Percentiles rank a stretch among this genome's conserved stretches.
phyloP scores from a whole-genome alignment of 2,888 invertebrate genomes.

The Dexiosoma caninum region DNA sequence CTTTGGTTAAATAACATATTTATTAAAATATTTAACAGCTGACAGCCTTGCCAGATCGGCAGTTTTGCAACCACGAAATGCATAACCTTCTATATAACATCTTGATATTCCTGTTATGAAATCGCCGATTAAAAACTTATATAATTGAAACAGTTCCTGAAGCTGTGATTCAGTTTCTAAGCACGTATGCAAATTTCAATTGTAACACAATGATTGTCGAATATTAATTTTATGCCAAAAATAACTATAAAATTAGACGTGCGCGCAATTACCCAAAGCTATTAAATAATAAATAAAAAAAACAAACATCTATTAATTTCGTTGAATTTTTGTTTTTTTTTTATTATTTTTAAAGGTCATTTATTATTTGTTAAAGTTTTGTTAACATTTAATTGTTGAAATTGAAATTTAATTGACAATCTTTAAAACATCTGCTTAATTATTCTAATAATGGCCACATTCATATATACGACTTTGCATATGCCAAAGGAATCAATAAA shows the following conservation, averaged over 20 bases:
- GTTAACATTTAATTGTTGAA: conserved; percentile 64
- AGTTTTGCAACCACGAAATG: too few relatives aligned
- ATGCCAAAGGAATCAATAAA: conserved; percentile 55
- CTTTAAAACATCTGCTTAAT: conserved; percentile 9
- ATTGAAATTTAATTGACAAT: conserved; percentile 67
- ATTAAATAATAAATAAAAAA: conserved; percentile 3
- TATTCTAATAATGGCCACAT: not conserved
- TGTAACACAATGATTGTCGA: not conserved
- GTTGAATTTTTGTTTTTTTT: not conserved
- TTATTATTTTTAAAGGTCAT: conserved; percentile 29
- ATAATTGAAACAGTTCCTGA: not conserved
- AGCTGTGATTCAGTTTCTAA: not conserved
- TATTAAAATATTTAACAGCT: too few relatives aligned
- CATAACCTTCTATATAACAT: too few relatives aligned
- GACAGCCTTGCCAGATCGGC: too few relatives aligned
- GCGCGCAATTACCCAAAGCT: conserved; percentile 29
- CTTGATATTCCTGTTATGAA: not conserved
- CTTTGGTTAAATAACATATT: too few relatives aligned
- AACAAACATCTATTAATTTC: not conserved
- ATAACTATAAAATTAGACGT: conserved; percentile 10
- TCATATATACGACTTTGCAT: conserved; percentile 1
- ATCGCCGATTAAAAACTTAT: not conserved
- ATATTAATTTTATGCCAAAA: conserved; percentile 18
- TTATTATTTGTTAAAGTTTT: conserved; percentile 64
- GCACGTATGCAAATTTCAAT: conserved; percentile 28